Percentiles rank a stretch among this genome's conserved stretches.
These are phyloP conservation scores for Ptychoptera contaminata DNA, from an alignment of 2,888 invertebrate species.

Conservation along the genomic window DNA sequence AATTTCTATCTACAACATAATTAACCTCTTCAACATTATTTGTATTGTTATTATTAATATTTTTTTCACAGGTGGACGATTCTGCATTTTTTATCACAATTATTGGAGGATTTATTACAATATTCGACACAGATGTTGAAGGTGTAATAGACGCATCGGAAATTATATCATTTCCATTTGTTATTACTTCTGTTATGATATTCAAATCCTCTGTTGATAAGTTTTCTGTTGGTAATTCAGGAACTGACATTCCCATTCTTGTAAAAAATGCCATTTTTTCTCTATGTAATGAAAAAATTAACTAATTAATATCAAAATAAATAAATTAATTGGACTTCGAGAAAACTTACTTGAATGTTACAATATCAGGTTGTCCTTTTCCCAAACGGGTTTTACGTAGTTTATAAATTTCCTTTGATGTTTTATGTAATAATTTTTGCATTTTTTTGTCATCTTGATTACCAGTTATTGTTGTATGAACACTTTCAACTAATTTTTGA, in stretches of 20 bases:
- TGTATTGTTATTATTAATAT: conserved; percentile 27
- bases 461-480: conserved; percentile 34
- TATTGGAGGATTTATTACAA: conserved; percentile 6
- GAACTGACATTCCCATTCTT: conserved; percentile 58
- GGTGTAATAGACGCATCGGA: background rate
- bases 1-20: conserved; percentile 66
- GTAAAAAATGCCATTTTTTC: conserved; percentile 97
- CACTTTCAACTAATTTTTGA: conserved; percentile 44
- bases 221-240: conserved; percentile 52
- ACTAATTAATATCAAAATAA: conserved; percentile 4
- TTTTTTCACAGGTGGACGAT: conserved; percentile 14
- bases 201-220: background rate
- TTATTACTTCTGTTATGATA: background rate
- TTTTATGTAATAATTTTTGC: conserved; percentile 69
- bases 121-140: conserved; percentile 5
- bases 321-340: background rate
- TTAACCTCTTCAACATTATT: conserved; percentile 42
- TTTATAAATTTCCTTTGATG: conserved; percentile 82
- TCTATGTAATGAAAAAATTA: conserved; percentile 50
- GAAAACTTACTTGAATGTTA: conserved; percentile 73
- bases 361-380: conserved; percentile 76
- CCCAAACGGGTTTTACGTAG: conserved; percentile 74
- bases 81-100: too few relatives aligned
- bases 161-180: background rate
- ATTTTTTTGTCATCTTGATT: conserved; percentile 37